Base-by-base conservation (phyloP, 2,797 vertebrate genomes). In the Poeciliopsis infans region DNA sequence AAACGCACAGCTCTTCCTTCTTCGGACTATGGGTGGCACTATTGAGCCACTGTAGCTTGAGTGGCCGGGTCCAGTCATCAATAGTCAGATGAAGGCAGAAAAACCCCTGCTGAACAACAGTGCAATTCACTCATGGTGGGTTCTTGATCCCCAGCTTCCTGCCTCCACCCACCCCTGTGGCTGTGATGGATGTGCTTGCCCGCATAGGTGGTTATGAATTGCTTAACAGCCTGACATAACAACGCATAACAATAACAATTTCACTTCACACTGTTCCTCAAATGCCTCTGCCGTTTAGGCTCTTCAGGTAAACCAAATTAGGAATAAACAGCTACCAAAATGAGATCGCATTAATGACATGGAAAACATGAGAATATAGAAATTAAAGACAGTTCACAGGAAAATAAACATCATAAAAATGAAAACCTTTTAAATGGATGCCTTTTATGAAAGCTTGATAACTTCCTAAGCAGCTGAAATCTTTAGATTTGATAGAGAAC, bases 181-280 rank as follows among this genome's bases (percentile, higher is more conserved):
- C 83, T 59, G 74, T 91, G 94, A 93, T 87, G 83, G 85, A 93
- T 91, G 82, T 79, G 76, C 80, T 80, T 72, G 81, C 86, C 89
- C 81, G 77, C 70, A 83, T 92, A 93, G 89, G 87, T 91, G 89
- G 91, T 93, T 91, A 93, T 87, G 87, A 71, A 93, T 91, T 91
- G 90, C 88, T 93, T 91, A 90, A 90, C 88, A 89, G 89, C 85
- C 89, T 91, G 91, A 91, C 92, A 75, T n/a, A 74, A 28, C 51
- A 92, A 91, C 89, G 91, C 88, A 90, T 91, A 91, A 91, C 88
- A 89, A 89, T 86, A 90, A 93, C 89, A 90, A 92, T 88, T 85
- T 90, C 85, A 88, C 90, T 93, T 79, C 85, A 89, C 88, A 71
- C 78, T 72, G 81, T 85, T 82, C 88, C 59, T 70, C 81, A n/a